Evolutionary conservation across 2,888 invertebrate genomes (phyloP).

Genomic region (Ochlodes sylvanus): DNA sequence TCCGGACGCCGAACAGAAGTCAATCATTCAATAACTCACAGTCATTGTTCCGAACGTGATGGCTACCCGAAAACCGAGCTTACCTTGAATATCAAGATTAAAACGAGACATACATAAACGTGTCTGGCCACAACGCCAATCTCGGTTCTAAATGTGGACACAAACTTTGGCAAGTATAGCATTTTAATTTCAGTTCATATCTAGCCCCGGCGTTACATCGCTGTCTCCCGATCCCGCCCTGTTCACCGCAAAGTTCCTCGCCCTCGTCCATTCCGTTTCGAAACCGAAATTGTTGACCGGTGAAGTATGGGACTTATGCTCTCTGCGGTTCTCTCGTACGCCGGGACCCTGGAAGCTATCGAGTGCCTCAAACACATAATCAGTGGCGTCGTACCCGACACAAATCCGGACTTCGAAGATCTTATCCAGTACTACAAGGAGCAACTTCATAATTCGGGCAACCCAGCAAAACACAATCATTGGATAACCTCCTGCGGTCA

Average conservation of each 20-base stretch:
- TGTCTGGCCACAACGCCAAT: slow-evolving; percentile 76
- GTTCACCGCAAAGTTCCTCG: slow-evolving; percentile 54
- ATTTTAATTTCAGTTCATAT: slow-evolving; percentile 84
- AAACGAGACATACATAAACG: slow-evolving; percentile 54
- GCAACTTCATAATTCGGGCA: slow-evolving; percentile 65
- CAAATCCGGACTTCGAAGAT: slow-evolving; percentile 71
- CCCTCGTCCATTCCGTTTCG: slow-evolving; percentile 44
- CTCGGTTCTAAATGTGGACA: slow-evolving; percentile 78
- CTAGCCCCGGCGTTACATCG: slow-evolving; percentile 78
- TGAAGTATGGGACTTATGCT: slow-evolving; percentile 89
- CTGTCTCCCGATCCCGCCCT: slow-evolving; percentile 72
- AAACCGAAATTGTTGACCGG: slow-evolving; percentile 43
- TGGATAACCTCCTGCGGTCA: slow-evolving; percentile 74
- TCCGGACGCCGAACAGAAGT: slow-evolving; percentile 40
- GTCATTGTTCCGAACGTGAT: slow-evolving; percentile 47
- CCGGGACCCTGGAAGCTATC: slow-evolving; percentile 89
- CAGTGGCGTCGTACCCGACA: slow-evolving; percentile 71
- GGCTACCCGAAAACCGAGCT: slow-evolving; percentile 44
- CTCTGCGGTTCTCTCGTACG: slow-evolving; percentile 90
- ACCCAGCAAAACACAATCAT: slow-evolving; percentile 56
- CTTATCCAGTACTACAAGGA: slow-evolving; percentile 71
- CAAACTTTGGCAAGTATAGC: slow-evolving; percentile 81
- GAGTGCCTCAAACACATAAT: slow-evolving; percentile 83
- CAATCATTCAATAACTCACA: slow-evolving; percentile 50
- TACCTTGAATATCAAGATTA: slow-evolving; percentile 61